A percentile compares a stretch with the other conserved stretches of the same genome.
Evolutionary conservation across 2,797 vertebrate species (phyloP).

Genomic region (Myotis pilosus): DNA sequence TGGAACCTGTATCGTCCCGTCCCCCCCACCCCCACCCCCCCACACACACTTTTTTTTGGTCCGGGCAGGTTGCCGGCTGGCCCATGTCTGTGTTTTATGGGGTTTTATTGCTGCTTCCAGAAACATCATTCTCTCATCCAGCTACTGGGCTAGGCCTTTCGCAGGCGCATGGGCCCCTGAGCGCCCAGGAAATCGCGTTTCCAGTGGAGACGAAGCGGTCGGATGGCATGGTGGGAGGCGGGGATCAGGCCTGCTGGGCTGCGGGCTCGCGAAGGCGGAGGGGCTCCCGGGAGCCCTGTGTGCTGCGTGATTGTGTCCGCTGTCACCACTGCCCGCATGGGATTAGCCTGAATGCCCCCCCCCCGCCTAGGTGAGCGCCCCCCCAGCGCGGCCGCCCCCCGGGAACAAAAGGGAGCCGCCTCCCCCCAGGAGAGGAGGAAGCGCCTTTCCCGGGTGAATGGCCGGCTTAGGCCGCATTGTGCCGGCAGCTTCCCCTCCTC

Average conservation of each 20-base stretch:
- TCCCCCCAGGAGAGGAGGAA: conserved; percentile 89
- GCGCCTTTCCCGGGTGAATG: conserved; percentile 93
- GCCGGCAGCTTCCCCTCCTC: conserved; percentile 90
- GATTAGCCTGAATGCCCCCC: conserved; percentile 72
- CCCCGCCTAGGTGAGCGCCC: conserved; percentile 91
- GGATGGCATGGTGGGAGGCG: fast-evolving
- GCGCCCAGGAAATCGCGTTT: fast-evolving
- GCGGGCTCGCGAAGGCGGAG: fast-evolving
- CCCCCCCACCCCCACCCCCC: fast-evolving
- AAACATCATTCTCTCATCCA: background rate
- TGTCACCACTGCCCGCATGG: conserved; percentile 63
- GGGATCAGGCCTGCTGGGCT: fast-evolving
- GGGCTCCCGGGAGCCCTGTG: background rate
- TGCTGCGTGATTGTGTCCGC: background rate
- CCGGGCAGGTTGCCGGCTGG: background rate
- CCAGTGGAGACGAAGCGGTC: background rate
- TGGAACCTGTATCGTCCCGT: background rate
- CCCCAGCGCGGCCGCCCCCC: conserved; percentile 86
- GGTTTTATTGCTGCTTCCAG: background rate
- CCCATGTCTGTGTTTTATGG: fast-evolving
- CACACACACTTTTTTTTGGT: too few relatives aligned
- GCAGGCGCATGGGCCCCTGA: fast-evolving
- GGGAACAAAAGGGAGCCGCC: conserved; percentile 94
- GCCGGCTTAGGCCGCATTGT: conserved; percentile 94
- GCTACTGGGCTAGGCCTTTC: background rate